phyloP scores from a whole-genome alignment of 2,113 vertebrate genomes.

The Panurus biarmicus region DNA sequence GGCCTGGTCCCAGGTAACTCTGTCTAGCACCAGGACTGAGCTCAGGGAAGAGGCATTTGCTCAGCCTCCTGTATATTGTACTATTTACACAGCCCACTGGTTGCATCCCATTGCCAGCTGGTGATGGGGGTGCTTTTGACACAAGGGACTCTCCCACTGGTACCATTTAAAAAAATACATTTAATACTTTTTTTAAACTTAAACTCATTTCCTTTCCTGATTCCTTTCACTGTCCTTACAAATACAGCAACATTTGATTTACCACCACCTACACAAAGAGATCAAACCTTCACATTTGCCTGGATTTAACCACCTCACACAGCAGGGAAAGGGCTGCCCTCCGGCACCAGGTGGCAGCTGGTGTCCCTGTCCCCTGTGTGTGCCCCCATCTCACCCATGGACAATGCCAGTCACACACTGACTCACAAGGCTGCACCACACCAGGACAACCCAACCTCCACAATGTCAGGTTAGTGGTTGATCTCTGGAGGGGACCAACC shows the following conservation, averaged over 20 bases:
- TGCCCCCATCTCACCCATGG: not conserved
- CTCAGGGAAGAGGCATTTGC: not conserved
- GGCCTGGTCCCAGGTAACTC: not conserved
- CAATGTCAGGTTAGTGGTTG: not conserved
- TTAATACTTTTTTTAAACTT: not conserved
- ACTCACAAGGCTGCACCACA: not conserved
- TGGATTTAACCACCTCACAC: not conserved
- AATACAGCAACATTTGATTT: not conserved
- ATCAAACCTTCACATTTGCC: not conserved
- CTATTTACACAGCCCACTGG: not conserved
- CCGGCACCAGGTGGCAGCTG: not conserved
- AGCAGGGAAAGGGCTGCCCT: not conserved
- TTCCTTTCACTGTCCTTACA: not conserved
- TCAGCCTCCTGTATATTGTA: not conserved
- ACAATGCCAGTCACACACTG: accelerated
- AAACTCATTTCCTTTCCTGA: not conserved
- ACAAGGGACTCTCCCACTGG: not conserved
- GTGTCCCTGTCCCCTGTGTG: accelerated
- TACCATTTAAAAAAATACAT: conserved; percentile 6
- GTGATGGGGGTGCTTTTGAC: not conserved
- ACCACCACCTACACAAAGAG: not conserved
- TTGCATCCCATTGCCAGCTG: not conserved
- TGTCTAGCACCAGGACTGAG: not conserved
- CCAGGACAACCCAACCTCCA: not conserved
- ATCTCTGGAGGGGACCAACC: not conserved